Conservation (phyloP, 64 coral and sea anemone genomes). For the Pocillopora verrucosa region DNA sequence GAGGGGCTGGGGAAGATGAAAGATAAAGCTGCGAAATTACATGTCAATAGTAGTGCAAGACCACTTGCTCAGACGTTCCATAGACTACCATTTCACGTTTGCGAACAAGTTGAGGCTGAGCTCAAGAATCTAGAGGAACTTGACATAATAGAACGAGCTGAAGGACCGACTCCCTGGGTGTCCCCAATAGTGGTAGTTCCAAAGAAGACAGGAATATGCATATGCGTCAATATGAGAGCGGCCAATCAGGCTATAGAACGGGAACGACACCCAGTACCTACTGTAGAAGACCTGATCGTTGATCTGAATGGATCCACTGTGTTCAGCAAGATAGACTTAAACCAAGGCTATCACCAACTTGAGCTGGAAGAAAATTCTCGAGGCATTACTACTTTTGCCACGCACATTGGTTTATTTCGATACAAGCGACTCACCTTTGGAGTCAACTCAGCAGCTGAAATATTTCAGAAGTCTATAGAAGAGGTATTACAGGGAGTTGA, state of each 20-base stretch:
- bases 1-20: constrained; percentile 31
- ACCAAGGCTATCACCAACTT: not conserved
- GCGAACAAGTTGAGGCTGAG: constrained; percentile 29
- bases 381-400: constrained; percentile 38
- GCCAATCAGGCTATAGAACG: constrained; percentile 2
- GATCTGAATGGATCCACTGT: constrained; percentile 12
- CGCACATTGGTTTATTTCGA: constrained; percentile 9
- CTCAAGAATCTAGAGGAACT: constrained; percentile 7
- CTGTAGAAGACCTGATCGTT: constrained; percentile 1
- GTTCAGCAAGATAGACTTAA: no score
- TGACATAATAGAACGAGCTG: constrained; percentile 36
- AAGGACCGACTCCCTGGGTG: constrained; percentile 41
- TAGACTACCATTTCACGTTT: constrained; percentile 5
- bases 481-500: constrained; percentile 33
- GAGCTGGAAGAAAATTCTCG: not conserved
- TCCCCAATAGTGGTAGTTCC: constrained; percentile 31
- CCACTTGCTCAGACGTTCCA: constrained; percentile 22
- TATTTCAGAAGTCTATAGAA: constrained; percentile 41
- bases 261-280: constrained; percentile 20
- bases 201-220: constrained; percentile 41
- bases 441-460: constrained; percentile 3
- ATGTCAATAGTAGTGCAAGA: not conserved
- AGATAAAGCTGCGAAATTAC: constrained; percentile 22
- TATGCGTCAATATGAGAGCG: constrained; percentile 36
- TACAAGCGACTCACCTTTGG: constrained; percentile 33